Percentiles rank a stretch among this genome's conserved stretches.
phyloP scores from a whole-genome alignment of 2,888 invertebrate genomes.

The Endomychus coccineus region DNA sequence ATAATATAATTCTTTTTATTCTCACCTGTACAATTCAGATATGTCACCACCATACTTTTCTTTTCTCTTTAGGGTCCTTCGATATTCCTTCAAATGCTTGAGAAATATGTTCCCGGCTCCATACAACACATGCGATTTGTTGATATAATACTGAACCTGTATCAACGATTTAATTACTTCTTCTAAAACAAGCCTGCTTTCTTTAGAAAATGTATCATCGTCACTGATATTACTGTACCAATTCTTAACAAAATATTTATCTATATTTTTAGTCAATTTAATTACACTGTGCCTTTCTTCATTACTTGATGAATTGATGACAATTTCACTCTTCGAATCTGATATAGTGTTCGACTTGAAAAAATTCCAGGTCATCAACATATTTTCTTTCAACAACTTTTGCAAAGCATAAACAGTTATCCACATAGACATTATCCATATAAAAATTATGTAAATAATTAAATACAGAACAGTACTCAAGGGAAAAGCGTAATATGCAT shows the following conservation, averaged over 20 bases:
- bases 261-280: conserved; percentile 41
- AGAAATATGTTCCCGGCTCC: conserved; percentile 48
- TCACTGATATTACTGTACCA: conserved; percentile 48
- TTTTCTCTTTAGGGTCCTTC: conserved; percentile 52
- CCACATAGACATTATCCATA: conserved; percentile 45
- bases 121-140: conserved; percentile 41
- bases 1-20: no score
- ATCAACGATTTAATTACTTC: conserved; percentile 40
- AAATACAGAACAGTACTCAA: conserved; percentile 11
- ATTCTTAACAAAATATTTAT: conserved; percentile 42
- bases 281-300: conserved; percentile 25
- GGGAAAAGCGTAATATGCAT: not conserved
- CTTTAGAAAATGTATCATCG: conserved; percentile 43
- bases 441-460: conserved; percentile 38
- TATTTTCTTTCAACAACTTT: conserved; percentile 48
- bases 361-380: conserved; percentile 45
- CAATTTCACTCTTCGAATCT: conserved; percentile 5
- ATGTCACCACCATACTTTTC: conserved; percentile 45
- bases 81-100: conserved; percentile 57
- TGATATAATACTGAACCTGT: conserved; percentile 38
- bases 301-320: no score
- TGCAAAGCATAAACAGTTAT: conserved; percentile 49
- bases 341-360: conserved; percentile 17
- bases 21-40: conserved; percentile 49
- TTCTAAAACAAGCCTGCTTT: conserved; percentile 42